Evolutionary conservation across 2,888 invertebrate genomes (phyloP), one percentile per base, ranked within the genome.

Genomic region (Leucophora obtusa): DNA sequence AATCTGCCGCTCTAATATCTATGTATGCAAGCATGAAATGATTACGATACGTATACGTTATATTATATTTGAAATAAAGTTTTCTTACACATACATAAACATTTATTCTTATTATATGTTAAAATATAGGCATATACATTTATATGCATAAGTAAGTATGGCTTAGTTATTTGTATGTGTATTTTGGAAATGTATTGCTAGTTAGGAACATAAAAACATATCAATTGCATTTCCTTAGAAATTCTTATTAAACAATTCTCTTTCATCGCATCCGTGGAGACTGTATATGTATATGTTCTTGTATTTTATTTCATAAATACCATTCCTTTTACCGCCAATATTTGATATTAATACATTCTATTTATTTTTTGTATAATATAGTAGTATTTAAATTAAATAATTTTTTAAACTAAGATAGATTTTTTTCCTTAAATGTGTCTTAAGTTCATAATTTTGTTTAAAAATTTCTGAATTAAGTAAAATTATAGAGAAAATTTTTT

Each of bases 151-250:
- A 11, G 14, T 38, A 38, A 38, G 38, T 38, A 35, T 35, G 10
- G 2, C 1, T 14, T 11, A 4, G 10, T 38, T 38, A 11, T 14
- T 10, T 11, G 10, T 38, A 11, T 38, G 2, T 35, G 2, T 35
- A 7, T 35, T 10, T 35, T 10, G 10, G 2, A 10, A 35, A 5
- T 35, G 11, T 38, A 11, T 11, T 38, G 14, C 11, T 38, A 38
- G 10, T 10, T 24, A 21, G 18, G 14, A 1, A 11, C 1, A 53
- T 33, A 66, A n/a, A 66, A 54, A 9, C 35, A 66, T 66, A 66
- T 66, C 65, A 66, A 66, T 66, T 66, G 65, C 53, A 54, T 66
- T 54, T 21, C 65, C 54, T 66, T 43, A 35, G 65, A 21, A 66
- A 66, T 54, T 66, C 28, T 66, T 66, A 66, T 38, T 53, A 66